These are phyloP conservation scores for Emmelina monodactyla DNA, from an alignment of 2,888 invertebrate species.

Conservation along the genomic window DNA sequence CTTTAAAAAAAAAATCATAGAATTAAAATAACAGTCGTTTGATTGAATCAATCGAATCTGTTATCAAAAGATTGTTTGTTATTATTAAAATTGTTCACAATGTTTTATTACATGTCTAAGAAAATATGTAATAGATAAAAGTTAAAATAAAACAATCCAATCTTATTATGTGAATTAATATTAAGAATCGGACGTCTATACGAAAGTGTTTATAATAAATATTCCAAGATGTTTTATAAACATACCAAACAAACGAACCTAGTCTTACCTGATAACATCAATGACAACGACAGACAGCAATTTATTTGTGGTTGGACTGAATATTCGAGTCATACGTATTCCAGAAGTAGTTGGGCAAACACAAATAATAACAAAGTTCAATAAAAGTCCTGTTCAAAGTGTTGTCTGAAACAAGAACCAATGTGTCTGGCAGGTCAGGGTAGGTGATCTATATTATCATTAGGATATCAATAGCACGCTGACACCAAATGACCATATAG, in stretches of 20 bases:
- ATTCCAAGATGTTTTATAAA: conserved; percentile 35
- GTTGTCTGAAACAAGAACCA: conserved; percentile 24
- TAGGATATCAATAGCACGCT: conserved; percentile 53
- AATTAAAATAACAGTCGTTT: too few relatives aligned
- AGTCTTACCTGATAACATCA: conserved; percentile 36
- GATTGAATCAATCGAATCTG: too few relatives aligned
- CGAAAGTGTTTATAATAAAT: too few relatives aligned
- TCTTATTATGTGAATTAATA: too few relatives aligned
- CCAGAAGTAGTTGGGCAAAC: background rate
- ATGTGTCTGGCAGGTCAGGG: conserved; percentile 34
- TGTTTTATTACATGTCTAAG: too few relatives aligned
- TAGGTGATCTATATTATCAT: conserved; percentile 25
- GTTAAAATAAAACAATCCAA: too few relatives aligned
- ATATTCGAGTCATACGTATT: background rate
- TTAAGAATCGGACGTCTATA: too few relatives aligned
- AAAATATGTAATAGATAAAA: too few relatives aligned
- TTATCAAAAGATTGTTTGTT: too few relatives aligned
- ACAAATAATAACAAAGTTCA: too few relatives aligned
- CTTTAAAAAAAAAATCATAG: too few relatives aligned
- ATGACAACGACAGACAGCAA: conserved; percentile 14
- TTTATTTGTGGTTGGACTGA: background rate
- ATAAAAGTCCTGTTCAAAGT: conserved; percentile 17
- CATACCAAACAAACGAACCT: conserved; percentile 31
- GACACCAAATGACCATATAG: conserved; percentile 33
- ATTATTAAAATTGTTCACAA: too few relatives aligned